Evolutionary conservation across 2,797 vertebrate genomes (phyloP).

Genomic region (Ispidina picta): DNA sequence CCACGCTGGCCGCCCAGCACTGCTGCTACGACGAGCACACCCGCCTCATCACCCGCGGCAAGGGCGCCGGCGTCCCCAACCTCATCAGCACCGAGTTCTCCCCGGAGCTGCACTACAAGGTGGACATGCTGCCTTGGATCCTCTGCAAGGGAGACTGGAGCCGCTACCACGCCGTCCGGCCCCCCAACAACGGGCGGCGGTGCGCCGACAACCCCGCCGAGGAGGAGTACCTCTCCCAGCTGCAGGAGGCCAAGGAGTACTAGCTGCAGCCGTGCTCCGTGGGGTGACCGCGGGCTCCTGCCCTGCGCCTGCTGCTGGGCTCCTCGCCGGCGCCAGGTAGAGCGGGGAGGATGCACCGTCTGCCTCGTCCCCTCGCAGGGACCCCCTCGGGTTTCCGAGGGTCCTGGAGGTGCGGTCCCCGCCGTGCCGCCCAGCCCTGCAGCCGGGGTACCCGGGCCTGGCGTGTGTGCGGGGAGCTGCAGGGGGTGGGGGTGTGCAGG

Average conservation of each 20-base stretch:
- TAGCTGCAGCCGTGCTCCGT: conserved; percentile 25
- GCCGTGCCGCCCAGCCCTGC: background rate
- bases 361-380: background rate
- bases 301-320: background rate
- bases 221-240: conserved; percentile 89
- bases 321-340: background rate
- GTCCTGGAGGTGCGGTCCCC: background rate
- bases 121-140: conserved; percentile 94
- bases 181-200: conserved; percentile 89
- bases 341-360: fast-evolving
- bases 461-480: background rate
- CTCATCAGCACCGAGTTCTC: conserved; percentile 95
- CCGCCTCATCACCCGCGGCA: conserved; percentile 90
- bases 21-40: conserved; percentile 91
- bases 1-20: conserved; percentile 91
- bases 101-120: conserved; percentile 93
- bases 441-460: background rate
- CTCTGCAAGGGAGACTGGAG: conserved; percentile 97
- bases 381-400: background rate
- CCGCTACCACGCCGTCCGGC: conserved; percentile 88
- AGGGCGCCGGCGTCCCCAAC: conserved; percentile 89
- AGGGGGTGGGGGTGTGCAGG: background rate
- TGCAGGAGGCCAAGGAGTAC: conserved; percentile 92
- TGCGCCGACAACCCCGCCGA: conserved; percentile 87
- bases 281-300: background rate